phyloP scores from a whole-genome alignment of 2,113 vertebrate genomes.

The Silurus meridionalis region DNA sequence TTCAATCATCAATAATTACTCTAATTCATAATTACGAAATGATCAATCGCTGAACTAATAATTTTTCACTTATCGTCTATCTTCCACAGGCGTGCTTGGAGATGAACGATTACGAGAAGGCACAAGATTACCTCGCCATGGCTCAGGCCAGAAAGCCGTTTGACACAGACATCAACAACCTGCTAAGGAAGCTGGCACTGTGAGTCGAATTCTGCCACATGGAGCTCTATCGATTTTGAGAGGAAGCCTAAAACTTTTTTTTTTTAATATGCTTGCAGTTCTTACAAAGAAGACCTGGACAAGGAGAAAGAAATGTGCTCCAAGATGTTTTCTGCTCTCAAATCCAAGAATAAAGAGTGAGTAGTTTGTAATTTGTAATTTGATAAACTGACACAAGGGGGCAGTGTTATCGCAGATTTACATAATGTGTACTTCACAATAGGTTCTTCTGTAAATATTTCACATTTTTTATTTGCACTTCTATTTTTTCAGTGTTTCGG shows the following conservation, averaged over 20 bases:
- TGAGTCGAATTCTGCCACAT: conserved; percentile 61
- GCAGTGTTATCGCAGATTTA: conserved; percentile 39
- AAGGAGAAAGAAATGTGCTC: conserved; percentile 69
- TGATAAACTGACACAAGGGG: conserved; percentile 41
- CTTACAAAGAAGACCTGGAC: conserved; percentile 66
- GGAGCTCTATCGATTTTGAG: background rate
- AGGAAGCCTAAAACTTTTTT: background rate
- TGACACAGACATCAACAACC: conserved; percentile 83
- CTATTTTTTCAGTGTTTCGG: conserved; percentile 1
- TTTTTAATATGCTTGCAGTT: conserved; percentile 53
- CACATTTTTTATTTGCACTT: background rate
- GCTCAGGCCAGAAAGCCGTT: conserved; percentile 84
- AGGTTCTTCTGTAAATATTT: background rate
- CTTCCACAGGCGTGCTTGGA: conserved; percentile 80
- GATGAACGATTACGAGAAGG: conserved; percentile 79
- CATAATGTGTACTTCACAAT: background rate
- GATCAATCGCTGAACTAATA: no score
- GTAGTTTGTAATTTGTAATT: background rate
- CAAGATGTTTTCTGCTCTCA: conserved; percentile 68
- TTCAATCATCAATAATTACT: background rate
- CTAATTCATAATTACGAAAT: background rate
- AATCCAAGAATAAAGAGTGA: conserved; percentile 42
- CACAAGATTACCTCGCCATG: conserved; percentile 77
- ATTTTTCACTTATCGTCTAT: conserved; percentile 9
- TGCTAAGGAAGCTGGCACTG: conserved; percentile 81